A percentile compares a stretch with the other conserved stretches of the same genome.
phyloP scores from a whole-genome alignment of 2,888 invertebrate genomes.

The Catocala fraxini region DNA sequence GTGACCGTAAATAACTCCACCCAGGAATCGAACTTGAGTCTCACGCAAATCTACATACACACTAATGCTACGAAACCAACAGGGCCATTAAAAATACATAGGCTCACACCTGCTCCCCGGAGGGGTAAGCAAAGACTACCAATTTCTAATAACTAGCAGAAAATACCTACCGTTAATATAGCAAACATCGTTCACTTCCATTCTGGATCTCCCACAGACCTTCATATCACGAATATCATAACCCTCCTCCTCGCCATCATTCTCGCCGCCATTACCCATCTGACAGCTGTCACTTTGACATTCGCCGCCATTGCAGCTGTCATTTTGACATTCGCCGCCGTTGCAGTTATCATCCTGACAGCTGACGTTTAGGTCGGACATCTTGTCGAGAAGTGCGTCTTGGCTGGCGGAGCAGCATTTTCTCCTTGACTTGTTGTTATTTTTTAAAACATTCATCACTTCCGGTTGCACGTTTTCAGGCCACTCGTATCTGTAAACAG shows the following conservation, averaged over 20 bases:
- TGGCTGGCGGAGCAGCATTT: conserved; percentile 63
- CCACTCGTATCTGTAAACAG: conserved; percentile 91
- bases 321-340: conserved; percentile 19
- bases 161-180: conserved; percentile 96
- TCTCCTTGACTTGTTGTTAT: conserved; percentile 58
- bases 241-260: conserved; percentile 39
- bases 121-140: too few relatives aligned
- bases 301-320: conserved; percentile 12
- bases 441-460: conserved; percentile 70
- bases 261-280: too few relatives aligned
- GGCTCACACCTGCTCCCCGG: too few relatives aligned
- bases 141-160: neutral
- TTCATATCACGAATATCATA: conserved; percentile 86
- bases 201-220: conserved; percentile 89
- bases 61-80: too few relatives aligned
- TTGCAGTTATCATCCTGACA: conserved; percentile 28
- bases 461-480: conserved; percentile 86
- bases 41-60: too few relatives aligned
- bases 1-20: too few relatives aligned
- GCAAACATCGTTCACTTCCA: conserved; percentile 93
- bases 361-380: conserved; percentile 31
- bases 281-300: conserved; percentile 24
- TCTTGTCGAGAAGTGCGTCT: conserved; percentile 32
- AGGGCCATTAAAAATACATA: too few relatives aligned
- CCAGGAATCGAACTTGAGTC: too few relatives aligned